A percentile compares a stretch with the other conserved stretches of the same genome.
phyloP scores from a whole-genome alignment of 2,888 invertebrate species.

The Lithophane semibrunnea region DNA sequence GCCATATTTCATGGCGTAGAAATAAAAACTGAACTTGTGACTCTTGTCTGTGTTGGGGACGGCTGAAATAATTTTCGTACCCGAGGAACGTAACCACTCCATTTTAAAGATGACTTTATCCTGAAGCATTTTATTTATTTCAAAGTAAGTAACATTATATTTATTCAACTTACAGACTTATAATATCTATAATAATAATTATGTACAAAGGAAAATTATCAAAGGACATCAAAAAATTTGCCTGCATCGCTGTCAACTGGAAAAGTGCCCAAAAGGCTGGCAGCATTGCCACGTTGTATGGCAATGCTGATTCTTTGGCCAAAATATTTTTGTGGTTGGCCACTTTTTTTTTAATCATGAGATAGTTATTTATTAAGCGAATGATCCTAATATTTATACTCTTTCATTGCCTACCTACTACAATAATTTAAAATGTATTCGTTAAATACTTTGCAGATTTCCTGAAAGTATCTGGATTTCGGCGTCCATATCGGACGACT shows the following conservation, averaged over 20 bases:
- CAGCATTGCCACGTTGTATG: no score
- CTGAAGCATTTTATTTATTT: no score
- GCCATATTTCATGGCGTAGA: conserved; percentile 81
- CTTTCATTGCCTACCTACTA: neutral
- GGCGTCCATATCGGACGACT: conserved; percentile 15
- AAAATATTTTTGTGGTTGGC: neutral
- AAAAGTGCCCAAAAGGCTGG: no score
- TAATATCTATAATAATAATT: no score
- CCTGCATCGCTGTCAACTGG: no score
- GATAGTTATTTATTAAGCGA: neutral
- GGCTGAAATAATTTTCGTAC: conserved; percentile 69
- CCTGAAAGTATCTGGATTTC: conserved; percentile 15
- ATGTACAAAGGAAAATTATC: no score
- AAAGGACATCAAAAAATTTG: no score
- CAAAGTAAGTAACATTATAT: no score
- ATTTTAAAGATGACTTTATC: conserved; percentile 43
- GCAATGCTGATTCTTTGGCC: no score
- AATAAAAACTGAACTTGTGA: conserved; percentile 82
- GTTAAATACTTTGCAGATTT: conserved; percentile 6
- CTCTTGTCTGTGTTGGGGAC: conserved; percentile 66
- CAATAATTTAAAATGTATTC: neutral
- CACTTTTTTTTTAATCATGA: neutral
- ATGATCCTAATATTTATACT: neutral
- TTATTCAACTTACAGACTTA: no score
- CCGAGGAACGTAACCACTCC: conserved; percentile 50